These are phyloP conservation scores for Bicyclus anynana DNA, from an alignment of 1,140 invertebrate species.

Conservation along the genomic window DNA sequence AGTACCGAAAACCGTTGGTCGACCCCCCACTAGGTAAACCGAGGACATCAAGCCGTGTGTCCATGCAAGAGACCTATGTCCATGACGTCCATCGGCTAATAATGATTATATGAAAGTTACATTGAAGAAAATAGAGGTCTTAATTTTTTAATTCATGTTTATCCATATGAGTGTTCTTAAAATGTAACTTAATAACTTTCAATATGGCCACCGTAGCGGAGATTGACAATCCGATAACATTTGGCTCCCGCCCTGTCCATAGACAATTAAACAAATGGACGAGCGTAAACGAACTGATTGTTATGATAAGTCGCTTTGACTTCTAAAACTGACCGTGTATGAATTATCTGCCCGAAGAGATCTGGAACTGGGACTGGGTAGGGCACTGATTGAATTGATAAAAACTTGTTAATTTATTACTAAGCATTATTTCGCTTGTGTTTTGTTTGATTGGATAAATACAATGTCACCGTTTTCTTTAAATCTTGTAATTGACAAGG, in stretches of 20 bases:
- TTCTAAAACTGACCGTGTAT: slow-evolving; percentile 13
- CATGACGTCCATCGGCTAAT: too few species aligned
- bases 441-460: not conserved
- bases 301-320: slow-evolving; percentile 20
- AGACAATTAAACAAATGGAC: slow-evolving; percentile 25
- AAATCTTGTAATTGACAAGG: too few species aligned
- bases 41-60: too few species aligned
- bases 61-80: too few species aligned
- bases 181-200: not conserved
- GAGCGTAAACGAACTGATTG: slow-evolving; percentile 19
- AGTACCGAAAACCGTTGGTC: too few species aligned
- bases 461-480: too few species aligned
- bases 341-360: slow-evolving; percentile 7
- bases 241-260: slow-evolving; percentile 18
- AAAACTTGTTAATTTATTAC: not conserved
- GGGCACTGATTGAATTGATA: slow-evolving; percentile 2
- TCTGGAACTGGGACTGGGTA: slow-evolving; percentile 1
- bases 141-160: too few species aligned
- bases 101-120: too few species aligned
- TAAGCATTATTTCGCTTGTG: not conserved
- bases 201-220: not conserved
- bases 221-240: slow-evolving; percentile 23
- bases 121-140: too few species aligned
- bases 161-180: too few species aligned
- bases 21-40: too few species aligned